phyloP scores from a whole-genome alignment of 2,888 invertebrate species.

The Ochropleura leucogaster region DNA sequence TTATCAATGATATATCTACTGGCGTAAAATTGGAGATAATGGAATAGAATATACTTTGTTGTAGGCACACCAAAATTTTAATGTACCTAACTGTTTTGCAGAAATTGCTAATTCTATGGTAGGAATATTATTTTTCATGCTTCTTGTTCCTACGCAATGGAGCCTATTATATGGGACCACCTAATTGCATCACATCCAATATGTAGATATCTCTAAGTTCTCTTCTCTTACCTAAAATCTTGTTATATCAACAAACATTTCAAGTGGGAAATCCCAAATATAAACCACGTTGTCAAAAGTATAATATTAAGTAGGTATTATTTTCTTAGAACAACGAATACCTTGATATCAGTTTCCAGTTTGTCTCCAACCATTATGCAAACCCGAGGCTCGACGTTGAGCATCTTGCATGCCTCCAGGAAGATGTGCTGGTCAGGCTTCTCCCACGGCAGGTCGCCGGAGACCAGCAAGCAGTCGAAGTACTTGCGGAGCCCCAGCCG shows the following conservation, averaged over 20 bases:
- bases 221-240: background rate
- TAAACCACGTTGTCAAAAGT: background rate
- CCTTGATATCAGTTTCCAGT: conserved; percentile 96
- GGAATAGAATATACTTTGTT: too few relatives aligned
- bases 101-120: too few relatives aligned
- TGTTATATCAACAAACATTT: background rate
- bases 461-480: conserved; percentile 95
- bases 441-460: conserved; percentile 96
- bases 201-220: background rate
- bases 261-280: background rate
- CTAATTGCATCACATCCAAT: background rate
- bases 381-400: conserved; percentile 93
- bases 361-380: conserved; percentile 97
- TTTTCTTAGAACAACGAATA: conserved; percentile 63
- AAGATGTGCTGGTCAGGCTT: conserved; percentile 96
- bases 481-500: conserved; percentile 92
- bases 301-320: background rate
- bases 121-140: background rate
- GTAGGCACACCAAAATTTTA: too few relatives aligned
- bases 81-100: too few relatives aligned
- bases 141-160: background rate
- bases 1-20: too few relatives aligned
- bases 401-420: conserved; percentile 94
- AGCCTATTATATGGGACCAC: background rate
- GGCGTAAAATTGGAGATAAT: background rate